These are phyloP conservation scores for Malaclemys terrapin DNA, from an alignment of 2,113 vertebrate species.

Conservation along the genomic window DNA sequence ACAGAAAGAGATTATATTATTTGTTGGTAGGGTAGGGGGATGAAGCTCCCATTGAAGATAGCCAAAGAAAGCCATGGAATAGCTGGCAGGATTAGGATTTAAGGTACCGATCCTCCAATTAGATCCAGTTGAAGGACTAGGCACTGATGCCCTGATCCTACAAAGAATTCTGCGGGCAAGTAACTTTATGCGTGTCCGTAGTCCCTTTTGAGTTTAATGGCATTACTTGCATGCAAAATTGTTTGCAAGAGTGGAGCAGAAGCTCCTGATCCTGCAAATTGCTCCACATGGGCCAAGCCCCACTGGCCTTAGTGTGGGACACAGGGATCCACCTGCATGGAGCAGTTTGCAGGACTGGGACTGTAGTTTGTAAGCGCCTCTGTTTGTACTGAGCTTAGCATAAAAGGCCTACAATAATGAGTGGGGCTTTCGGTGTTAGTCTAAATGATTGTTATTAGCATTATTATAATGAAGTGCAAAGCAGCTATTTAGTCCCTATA, in stretches of 20 bases:
- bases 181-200: not conserved
- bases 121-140: not conserved
- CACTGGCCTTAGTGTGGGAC: not conserved
- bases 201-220: not conserved
- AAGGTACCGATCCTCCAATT: not conserved
- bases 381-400: not conserved
- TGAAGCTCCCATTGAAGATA: not conserved
- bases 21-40: not conserved
- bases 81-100: not conserved
- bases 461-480: not conserved
- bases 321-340: not conserved
- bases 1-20: not conserved
- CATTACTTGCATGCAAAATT: not conserved
- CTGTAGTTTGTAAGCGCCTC: not conserved
- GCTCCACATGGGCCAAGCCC: not conserved
- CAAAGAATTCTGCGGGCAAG: not conserved
- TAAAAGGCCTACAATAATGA: not conserved
- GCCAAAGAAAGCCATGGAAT: not conserved
- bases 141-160: not conserved
- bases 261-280: not conserved
- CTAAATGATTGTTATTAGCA: not conserved
- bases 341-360: not conserved
- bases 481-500: not conserved
- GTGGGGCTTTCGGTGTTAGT: not conserved
- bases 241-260: not conserved